phyloP scores from a whole-genome alignment of 2,113 vertebrate genomes.

The Phylloscopus whistleri region DNA sequence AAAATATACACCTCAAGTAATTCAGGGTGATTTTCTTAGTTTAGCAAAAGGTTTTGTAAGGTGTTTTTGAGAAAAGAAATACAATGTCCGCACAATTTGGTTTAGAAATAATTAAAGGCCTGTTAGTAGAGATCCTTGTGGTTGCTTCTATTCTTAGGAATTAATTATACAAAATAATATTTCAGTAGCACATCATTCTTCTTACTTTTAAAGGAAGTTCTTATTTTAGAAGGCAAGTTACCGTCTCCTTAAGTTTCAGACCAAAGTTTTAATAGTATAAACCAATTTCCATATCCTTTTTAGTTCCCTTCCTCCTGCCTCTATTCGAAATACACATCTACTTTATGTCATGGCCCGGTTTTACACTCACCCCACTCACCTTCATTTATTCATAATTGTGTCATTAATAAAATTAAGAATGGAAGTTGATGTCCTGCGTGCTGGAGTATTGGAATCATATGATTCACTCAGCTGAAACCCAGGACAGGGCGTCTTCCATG shows the following conservation, averaged over 20 bases:
- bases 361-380: not conserved
- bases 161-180: not conserved
- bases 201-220: slow-evolving; percentile 30
- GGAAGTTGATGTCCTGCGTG: not conserved
- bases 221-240: not conserved
- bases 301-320: not conserved
- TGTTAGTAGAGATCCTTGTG: not conserved
- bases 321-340: fast-evolving
- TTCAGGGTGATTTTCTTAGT: not conserved
- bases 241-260: not conserved
- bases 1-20: not conserved
- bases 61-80: not conserved
- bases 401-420: not conserved
- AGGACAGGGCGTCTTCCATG: not conserved
- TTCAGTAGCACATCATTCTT: not conserved
- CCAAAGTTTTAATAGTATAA: not conserved
- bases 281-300: not conserved
- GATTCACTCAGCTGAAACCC: not conserved
- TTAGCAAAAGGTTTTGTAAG: not conserved
- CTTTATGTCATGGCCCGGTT: not conserved
- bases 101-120: not conserved
- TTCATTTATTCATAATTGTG: not conserved
- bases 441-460: not conserved
- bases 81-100: not conserved
- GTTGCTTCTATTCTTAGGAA: not conserved